Percentiles rank a stretch among this genome's conserved stretches.
These are phyloP conservation scores for Xenopus tropicalis DNA, from an alignment of 2,113 vertebrate species.

Conservation along the genomic window UCB_Xtro_10.0 CM004444.2:104310001-104310500, in stretches of 20 bases:
- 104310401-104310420: no score
- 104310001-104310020: no score
- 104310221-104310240: conserved; percentile 27
- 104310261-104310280: conserved; percentile 3
- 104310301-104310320: background rate
- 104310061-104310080: background rate
- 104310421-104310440: no score
- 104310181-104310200: conserved; percentile 8
- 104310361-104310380: no score
- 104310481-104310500: no score
- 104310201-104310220: conserved; percentile 18
- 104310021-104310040: no score
- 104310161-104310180: conserved; percentile 7
- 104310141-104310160: conserved; percentile 8
- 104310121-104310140: conserved; percentile 25
- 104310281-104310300: background rate
- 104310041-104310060: no score
- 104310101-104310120: background rate
- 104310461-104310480: no score
- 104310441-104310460: no score
- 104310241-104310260: conserved; percentile 2
- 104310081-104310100: conserved; percentile 15
- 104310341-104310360: background rate
- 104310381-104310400: no score
- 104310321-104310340: background rate